Conservation (phyloP, 2,888 invertebrate genomes). For the Leucozona laternaria region DNA sequence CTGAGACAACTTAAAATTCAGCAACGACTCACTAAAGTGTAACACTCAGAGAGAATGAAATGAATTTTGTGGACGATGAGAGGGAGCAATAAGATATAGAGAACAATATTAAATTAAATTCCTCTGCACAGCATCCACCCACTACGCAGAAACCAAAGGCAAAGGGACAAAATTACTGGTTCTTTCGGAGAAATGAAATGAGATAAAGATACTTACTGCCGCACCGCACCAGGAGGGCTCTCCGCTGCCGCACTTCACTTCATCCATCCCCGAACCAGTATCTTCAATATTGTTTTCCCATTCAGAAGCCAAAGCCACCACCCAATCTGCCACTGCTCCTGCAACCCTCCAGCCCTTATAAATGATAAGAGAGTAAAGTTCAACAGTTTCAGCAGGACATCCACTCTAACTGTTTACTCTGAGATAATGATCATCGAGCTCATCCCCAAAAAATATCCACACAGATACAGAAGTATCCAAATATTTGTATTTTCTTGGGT, state of each 20-base stretch:
- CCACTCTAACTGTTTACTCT: conserved; percentile 65
- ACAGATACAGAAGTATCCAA: conserved; percentile 45
- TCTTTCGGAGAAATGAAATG: conserved; percentile 30
- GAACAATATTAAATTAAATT: conserved; percentile 31
- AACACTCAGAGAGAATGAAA: conserved; percentile 26
- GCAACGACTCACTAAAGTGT: background rate
- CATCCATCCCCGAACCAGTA: background rate
- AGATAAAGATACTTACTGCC: conserved; percentile 29
- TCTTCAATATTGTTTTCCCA: conserved; percentile 38
- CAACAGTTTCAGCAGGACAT: conserved; percentile 74
- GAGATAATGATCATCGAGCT: conserved; percentile 72
- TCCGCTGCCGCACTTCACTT: background rate
- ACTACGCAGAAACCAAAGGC: conserved; percentile 59
- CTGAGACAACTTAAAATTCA: conserved; percentile 5
- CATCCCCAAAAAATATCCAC: conserved; percentile 52
- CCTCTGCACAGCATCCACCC: conserved; percentile 63
- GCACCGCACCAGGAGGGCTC: conserved; percentile 8
- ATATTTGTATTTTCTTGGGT: conserved; percentile 22
- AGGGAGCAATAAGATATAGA: conserved; percentile 11
- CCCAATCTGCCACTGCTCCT: conserved; percentile 6
- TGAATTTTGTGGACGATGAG: background rate
- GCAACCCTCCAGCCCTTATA: background rate
- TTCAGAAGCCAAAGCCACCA: conserved; percentile 28
- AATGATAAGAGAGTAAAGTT: conserved; percentile 57
- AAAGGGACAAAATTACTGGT: conserved; percentile 47